Evolutionary conservation across 2,888 invertebrate genomes (phyloP), one percentile per base, ranked within the genome.

Genomic region (Cephus spinipes): DNA sequence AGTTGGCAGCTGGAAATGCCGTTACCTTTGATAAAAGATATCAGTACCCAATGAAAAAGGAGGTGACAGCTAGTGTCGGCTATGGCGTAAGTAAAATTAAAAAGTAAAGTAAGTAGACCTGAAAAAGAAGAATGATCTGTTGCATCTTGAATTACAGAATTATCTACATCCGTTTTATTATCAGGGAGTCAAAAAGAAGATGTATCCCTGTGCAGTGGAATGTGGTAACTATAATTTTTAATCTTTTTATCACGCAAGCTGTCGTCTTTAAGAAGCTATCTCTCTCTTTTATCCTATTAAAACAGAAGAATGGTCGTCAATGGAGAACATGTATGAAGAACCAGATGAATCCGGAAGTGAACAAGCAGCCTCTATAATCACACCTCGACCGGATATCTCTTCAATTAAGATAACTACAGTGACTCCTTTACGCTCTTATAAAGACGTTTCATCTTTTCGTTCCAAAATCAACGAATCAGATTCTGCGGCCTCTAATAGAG

Each of bases 161-260:
- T 74, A 77, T n/a, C 69, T 77, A 36, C 77, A 77, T 40, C 77
- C 77, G 15, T 31, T 77, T 35, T 77, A 77, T 69, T 77, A 77
- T 35, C 69, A 32, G 30, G 77, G 74, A 15, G n/a, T 55, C 11
- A 77, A 69, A 30, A 71, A 77, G 69, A 77, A 71, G 40, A 77
- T 77, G 77, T 77, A 77, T 35, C 77, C 77, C 15, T 77, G 77
- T 69, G 77, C 77, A 69, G 77, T 77, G 30, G 74, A 77, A 69
- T 77, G 77, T n/a, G 77, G 77, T 77, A 23, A 77, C 40, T 77
- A 31, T 23, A 32, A 31, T 71, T 33, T 30, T 33, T 71, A 0
- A 15, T 33, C n/a, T 30, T 23, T n/a, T 33, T 74, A 33, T 35
- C 74, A 12, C n/a, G 23, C 36, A 12, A 74, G 36, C 11, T 74